Evolutionary conservation across 2,888 invertebrate genomes (phyloP), one percentile per base, ranked within the genome.

Genomic region (Nephrotoma guestfalica): DNA sequence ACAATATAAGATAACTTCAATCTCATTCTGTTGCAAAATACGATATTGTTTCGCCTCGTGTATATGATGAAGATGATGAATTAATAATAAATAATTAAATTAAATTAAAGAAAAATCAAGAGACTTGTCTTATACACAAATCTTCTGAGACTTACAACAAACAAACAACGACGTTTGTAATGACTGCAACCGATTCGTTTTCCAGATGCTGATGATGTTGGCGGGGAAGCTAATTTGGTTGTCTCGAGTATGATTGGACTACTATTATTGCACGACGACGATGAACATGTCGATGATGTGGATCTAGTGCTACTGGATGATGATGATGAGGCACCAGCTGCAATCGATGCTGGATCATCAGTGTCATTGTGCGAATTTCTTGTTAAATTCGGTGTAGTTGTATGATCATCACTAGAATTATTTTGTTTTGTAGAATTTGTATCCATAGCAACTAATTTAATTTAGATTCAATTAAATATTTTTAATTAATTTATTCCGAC

Each of bases 131-230:
- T 30, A 3, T 30, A 83, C 86, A 71, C 71, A 71, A 71, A 71
- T 71, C 15, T 15, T 30, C 51, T 30, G 11, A 30, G 30, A 93
- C 95, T 94, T 93, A 96, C 96, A 93, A 97, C 96, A 92, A 97
- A 96, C 92, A 96, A 96, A 86, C 96, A 96, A 91, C 96, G 94
- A 89, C 97, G 93, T 91, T 96, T 96, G 90, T 97, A 97, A 92
- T 97, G 97, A 89, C 94, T 94, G 92, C 97, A 97, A 87, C 97
- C 97, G 57, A 90, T 41, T 7, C 86, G 86, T 86, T 86, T 86
- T 86, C 43, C 42, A 43, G 43, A 42, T 41, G 42, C n/a, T 41
- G 84, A 30, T 85, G 85, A 18, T 11, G 43, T 41, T 43, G 41
- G 41, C 7, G 85, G 18, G n/a, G 15, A 43, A 18, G 18, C 85